These are phyloP conservation scores for Sitta carolinensis DNA, from an alignment of 2,797 vertebrate species.

Conservation along the genomic window DNA sequence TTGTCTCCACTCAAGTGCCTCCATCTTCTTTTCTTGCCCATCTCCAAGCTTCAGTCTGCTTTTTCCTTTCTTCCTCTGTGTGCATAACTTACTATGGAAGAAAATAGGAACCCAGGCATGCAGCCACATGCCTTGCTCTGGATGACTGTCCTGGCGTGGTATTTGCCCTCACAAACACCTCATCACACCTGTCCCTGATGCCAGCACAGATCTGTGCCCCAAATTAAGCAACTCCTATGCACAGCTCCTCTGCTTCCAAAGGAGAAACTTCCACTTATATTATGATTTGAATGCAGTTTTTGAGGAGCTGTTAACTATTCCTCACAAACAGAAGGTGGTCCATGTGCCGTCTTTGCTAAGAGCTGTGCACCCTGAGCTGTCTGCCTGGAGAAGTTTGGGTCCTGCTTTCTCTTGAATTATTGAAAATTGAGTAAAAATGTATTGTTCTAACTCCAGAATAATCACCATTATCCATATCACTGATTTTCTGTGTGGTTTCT, in stretches of 20 bases:
- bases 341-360: background rate
- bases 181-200: background rate
- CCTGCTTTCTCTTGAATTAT: background rate
- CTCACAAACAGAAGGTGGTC: background rate
- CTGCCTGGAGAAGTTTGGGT: background rate
- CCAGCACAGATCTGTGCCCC: background rate
- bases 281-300: background rate
- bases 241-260: background rate
- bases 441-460: background rate
- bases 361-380: background rate
- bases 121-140: background rate
- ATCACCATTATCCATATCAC: too few species aligned
- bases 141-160: rapidly evolving
- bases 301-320: background rate
- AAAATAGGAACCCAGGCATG: background rate
- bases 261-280: background rate
- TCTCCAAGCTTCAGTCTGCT: background rate
- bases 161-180: background rate
- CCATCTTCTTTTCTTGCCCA: background rate
- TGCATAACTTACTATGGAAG: background rate
- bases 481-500: background rate
- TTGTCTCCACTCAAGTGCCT: background rate
- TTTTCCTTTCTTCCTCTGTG: background rate
- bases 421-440: background rate
- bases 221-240: background rate